Evolutionary conservation across 1,140 invertebrate species (phyloP).

Genomic region (Drosophila arizonae): DNA sequence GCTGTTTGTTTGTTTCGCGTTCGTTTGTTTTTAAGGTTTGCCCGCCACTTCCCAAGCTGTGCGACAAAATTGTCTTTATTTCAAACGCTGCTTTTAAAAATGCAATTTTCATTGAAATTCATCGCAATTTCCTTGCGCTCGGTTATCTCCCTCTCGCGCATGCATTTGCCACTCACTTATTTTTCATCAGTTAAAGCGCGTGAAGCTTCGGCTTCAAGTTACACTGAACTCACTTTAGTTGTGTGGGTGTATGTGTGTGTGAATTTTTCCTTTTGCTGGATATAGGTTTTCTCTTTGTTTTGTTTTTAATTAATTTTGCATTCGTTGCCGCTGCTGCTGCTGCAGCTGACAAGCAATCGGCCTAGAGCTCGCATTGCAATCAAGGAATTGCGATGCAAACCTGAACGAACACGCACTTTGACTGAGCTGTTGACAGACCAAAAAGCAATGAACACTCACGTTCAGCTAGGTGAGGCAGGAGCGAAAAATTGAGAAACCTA

Average conservation of each 20-base stretch:
- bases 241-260: too few relatives aligned
- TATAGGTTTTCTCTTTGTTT: slow-evolving; percentile 12
- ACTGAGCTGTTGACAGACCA: slow-evolving; percentile 48
- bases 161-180: slow-evolving; percentile 17
- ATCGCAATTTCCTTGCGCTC: slow-evolving; percentile 45
- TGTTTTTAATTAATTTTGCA: slow-evolving; percentile 75
- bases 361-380: slow-evolving; percentile 50
- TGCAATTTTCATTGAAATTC: slow-evolving; percentile 79
- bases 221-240: slow-evolving; percentile 26
- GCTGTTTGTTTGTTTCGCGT: slow-evolving; percentile 37
- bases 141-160: not conserved
- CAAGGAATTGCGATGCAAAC: slow-evolving; percentile 51
- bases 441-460: slow-evolving; percentile 9
- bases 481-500: slow-evolving; percentile 15
- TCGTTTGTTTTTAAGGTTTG: slow-evolving; percentile 32
- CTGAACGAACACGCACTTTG: slow-evolving; percentile 55
- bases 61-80: slow-evolving; percentile 68
- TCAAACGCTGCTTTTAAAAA: slow-evolving; percentile 68
- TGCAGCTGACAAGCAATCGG: slow-evolving; percentile 65
- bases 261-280: slow-evolving; percentile 19
- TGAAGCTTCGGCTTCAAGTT: slow-evolving; percentile 29
- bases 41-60: not conserved
- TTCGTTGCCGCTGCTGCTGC: slow-evolving; percentile 22
- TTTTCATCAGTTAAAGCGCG: slow-evolving; percentile 45
- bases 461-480: not conserved